Base-by-base conservation (phyloP, 1,140 invertebrate genomes). In the Dryas iulia region DNA sequence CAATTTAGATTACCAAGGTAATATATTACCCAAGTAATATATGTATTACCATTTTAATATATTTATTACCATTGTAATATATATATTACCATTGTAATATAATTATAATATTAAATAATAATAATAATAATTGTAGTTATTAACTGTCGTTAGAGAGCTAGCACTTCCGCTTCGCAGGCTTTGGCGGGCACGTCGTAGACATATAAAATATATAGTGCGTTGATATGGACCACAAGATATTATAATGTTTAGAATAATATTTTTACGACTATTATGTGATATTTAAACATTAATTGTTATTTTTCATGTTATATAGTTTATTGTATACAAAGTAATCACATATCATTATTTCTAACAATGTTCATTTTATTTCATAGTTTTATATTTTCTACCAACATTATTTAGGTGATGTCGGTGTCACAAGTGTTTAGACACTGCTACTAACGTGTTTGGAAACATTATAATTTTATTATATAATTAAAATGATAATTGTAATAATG, bases 191-290 rank as follows among this genome's bases (percentile, higher is more conserved):
- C 66, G 59, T 61, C 35, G 47, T 47, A 64, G 54, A 56, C 56
- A 67, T n/a, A n/a, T n/a, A n/a, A n/a, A n/a, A n/a, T n/a, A n/a
- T n/a, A n/a, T 81, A 82, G 69, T 64, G 78, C 74, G 78, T 72
- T 76, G 81, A 56, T 72, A 83, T 74, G 83, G 83, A 84, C 85
- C 83, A 87, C 69, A 79, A 82, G 79, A 84, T 88, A 84, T 84
- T 84, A 87, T 79, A 69, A 73, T 47, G 3, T 18, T 47, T 18
- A 21, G n/a, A 39, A 14, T 14, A 35, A 35, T 39, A 47, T 87
- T 47, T 83, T 81, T 86, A 89, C 86, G 83, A 90, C 86, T 88
- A 89, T 88, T 90, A 89, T 88, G 87, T 90, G 86, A 90, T 90
- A 90, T 87, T 87, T 86, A 86, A 87, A 82, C 83, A 74, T 77